Evolutionary conservation across 1,140 invertebrate genomes (phyloP), one percentile per base, ranked within the genome.

Genomic region (Cephus cinctus): DNA sequence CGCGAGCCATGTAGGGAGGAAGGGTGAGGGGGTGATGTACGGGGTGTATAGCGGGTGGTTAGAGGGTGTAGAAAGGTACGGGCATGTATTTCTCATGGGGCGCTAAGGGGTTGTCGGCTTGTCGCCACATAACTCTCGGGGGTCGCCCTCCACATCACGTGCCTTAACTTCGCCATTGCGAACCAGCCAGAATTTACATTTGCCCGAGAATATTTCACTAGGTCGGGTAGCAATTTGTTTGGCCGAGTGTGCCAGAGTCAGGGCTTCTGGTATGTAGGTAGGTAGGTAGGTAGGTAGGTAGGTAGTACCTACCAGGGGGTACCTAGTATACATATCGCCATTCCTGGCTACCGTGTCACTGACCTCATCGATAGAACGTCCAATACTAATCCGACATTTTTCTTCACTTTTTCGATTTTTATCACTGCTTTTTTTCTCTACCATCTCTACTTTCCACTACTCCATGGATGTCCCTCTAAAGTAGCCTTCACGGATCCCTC

Each of bases 91-190:
- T 65, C 61, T 65, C 62, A 63, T 61, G 25, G 39, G 50, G 49
- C 59, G 59, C 58, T 63, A 63, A 63, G 62, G 61, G 56, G 58
- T 65, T 65, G 62, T 59, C 58, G 53, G 55, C 60, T 65, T 56
- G 56, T 63, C 61, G 58, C 56, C 60, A 55, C 61, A 63, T 63
- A 63, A 65, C 59, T 65, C 62, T 61, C 50, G 40, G 35, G 36
- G 25, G 50, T n/a, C 51, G 36, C 38, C 34, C 14, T 4, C 23
- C 25, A 3, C 18, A 31, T 30, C 18, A 19, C 8, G 15, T 46
- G 41, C 34, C 52, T 57, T 40, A 50, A 60, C 59, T 56, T 45
- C 56, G 32, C n/a, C n/a, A n/a, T n/a, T n/a, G n/a, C 27, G 35
- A 34, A 43, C 25, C 47, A 31, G 25, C 23, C 44, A 42, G 50